Percentiles rank a stretch among this genome's conserved stretches.
These are phyloP conservation scores for Amblyopsis hoosieri DNA, from an alignment of 2,797 vertebrate species.

Conservation along the genomic window DNA sequence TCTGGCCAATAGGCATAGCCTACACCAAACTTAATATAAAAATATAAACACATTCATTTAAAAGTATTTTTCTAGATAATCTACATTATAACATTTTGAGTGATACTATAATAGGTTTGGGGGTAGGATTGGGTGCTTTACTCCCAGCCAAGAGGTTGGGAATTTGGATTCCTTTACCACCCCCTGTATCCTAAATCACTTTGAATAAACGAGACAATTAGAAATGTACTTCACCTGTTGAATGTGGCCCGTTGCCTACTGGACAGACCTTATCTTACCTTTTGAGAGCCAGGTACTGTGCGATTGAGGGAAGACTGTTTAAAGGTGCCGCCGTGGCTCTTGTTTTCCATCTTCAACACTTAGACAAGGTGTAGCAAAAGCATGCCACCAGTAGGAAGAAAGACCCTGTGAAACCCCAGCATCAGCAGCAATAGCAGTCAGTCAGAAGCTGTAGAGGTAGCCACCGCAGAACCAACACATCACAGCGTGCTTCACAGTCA, in stretches of 20 bases:
- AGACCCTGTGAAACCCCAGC: conserved; percentile 41
- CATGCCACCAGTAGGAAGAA: conserved; percentile 18
- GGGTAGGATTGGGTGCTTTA: too few species aligned
- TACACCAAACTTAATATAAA: too few species aligned
- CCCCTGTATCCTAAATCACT: too few species aligned
- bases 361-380: conserved; percentile 29
- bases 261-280: conserved; percentile 79
- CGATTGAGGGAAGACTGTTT: conserved; percentile 91
- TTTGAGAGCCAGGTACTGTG: conserved; percentile 89
- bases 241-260: conserved; percentile 13
- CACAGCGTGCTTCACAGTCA: conserved; percentile 12
- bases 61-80: too few species aligned
- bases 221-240: conserved; percentile 25
- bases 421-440: conserved; percentile 20
- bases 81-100: too few species aligned
- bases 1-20: too few species aligned
- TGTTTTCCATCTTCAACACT: conserved; percentile 72
- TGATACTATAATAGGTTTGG: too few species aligned
- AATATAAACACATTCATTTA: too few species aligned
- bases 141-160: too few species aligned
- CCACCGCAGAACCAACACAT: conserved; percentile 23
- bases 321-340: conserved; percentile 80
- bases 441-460: conserved; percentile 4
- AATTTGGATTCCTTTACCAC: too few species aligned
- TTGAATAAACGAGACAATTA: too few species aligned